Conservation (phyloP, 2,797 vertebrate species). For the Acanthis flammea region DNA sequence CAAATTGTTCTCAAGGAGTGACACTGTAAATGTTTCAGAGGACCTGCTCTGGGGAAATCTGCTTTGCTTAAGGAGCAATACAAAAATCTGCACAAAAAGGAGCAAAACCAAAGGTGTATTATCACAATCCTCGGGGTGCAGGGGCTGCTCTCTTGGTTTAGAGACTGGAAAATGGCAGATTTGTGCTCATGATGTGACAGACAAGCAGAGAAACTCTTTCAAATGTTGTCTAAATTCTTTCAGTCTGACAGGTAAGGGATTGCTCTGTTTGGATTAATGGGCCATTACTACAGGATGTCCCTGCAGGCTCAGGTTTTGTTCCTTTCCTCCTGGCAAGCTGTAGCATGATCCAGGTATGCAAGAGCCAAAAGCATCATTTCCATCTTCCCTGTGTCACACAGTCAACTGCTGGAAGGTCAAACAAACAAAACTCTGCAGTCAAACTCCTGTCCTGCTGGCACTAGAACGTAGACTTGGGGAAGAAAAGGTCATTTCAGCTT, state of each 20-base stretch:
- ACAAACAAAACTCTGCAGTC: neutral
- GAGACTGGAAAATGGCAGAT: neutral
- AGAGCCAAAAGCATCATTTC: neutral
- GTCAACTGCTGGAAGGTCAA: neutral
- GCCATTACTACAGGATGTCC: neutral
- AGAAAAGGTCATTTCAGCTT: neutral
- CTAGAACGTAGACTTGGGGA: neutral
- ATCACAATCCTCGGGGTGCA: neutral
- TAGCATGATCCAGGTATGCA: neutral
- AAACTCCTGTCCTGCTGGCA: neutral
- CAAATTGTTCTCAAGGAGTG: neutral
- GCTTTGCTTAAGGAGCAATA: neutral
- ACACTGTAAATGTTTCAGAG: neutral
- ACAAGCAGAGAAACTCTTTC: neutral
- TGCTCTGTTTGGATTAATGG: neutral
- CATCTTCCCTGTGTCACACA: neutral
- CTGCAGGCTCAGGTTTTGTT: conserved; percentile 5
- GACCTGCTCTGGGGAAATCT: neutral
- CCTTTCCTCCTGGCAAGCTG: neutral
- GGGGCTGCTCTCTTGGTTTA: neutral
- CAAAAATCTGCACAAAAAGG: neutral
- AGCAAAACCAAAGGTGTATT: neutral
- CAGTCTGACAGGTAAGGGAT: neutral
- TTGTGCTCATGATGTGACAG: neutral
- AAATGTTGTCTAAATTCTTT: neutral